These are phyloP conservation scores for Motacilla tschutschensis DNA, from an alignment of 2,113 vertebrate genomes.

Conservation along the genomic window DNA sequence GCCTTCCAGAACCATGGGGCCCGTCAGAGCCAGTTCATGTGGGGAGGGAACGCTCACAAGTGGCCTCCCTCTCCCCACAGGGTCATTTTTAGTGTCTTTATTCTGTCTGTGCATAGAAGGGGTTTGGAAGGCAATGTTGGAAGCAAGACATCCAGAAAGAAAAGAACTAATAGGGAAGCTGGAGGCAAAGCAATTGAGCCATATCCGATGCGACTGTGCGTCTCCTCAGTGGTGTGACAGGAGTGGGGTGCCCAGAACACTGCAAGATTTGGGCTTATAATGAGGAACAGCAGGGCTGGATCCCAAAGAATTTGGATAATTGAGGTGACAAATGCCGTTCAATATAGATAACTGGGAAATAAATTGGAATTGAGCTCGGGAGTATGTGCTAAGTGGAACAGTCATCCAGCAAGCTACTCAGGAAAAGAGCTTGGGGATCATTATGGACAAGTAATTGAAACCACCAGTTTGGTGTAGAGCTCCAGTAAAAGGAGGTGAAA, in stretches of 20 bases:
- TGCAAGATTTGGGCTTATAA: background rate
- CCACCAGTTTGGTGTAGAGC: background rate
- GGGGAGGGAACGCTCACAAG: background rate
- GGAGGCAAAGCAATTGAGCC: background rate
- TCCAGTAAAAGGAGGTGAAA: background rate
- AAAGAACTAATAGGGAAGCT: background rate
- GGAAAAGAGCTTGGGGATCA: background rate
- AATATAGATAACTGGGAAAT: constrained; percentile 33
- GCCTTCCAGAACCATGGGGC: background rate
- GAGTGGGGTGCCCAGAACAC: background rate
- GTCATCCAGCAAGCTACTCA: background rate
- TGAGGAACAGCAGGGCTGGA: constrained; percentile 14
- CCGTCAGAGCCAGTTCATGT: background rate
- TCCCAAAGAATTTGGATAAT: constrained; percentile 27
- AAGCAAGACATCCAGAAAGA: background rate
- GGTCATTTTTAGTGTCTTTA: background rate
- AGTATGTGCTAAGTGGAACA: background rate
- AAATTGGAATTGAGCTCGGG: background rate
- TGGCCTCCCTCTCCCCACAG: background rate
- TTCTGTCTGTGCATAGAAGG: constrained; percentile 33
- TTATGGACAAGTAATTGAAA: background rate
- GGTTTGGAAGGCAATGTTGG: background rate
- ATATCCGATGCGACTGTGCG: background rate
- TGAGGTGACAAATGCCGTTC: constrained; percentile 26
- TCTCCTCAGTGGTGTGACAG: background rate